Conservation (phyloP, 1,140 invertebrate genomes). For the Drosophila pallidifrons region DNA sequence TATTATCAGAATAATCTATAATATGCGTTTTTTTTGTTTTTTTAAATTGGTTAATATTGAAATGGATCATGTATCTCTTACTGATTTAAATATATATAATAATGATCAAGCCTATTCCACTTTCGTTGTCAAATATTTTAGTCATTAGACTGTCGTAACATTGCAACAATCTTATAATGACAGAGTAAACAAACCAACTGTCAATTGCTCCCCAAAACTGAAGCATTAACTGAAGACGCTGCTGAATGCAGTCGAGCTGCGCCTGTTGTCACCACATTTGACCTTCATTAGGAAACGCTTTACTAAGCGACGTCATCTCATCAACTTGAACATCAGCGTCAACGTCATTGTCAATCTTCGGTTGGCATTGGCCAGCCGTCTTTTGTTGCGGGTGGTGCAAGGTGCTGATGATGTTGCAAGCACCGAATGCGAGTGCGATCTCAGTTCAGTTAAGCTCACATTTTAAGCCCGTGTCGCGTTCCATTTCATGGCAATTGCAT, state of each 20-base stretch:
- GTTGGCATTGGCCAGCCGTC: neutral
- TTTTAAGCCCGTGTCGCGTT: slow-evolving; percentile 18
- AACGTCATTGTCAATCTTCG: slow-evolving; percentile 29
- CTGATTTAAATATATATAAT: no score
- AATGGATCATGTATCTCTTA: no score
- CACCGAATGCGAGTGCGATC: neutral
- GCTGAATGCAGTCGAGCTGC: neutral
- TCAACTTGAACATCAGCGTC: slow-evolving; percentile 11
- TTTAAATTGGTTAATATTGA: no score
- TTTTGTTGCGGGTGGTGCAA: slow-evolving; percentile 11
- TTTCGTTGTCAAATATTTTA: no score
- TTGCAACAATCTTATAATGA: neutral
- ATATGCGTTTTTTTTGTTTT: no score
- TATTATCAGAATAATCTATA: no score
- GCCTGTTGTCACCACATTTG: slow-evolving; percentile 61
- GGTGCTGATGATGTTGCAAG: slow-evolving; percentile 35
- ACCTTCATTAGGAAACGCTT: slow-evolving; percentile 63
- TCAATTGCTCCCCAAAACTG: neutral
- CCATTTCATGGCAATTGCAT: slow-evolving; percentile 34
- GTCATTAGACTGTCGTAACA: no score
- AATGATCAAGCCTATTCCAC: no score
- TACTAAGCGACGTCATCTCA: slow-evolving; percentile 43
- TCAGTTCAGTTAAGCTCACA: neutral
- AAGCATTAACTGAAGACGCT: slow-evolving; percentile 1
- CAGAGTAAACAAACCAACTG: slow-evolving; percentile 10